Base-by-base conservation (phyloP, 2,888 invertebrate genomes). In the Pristionchus japonicus region DNA sequence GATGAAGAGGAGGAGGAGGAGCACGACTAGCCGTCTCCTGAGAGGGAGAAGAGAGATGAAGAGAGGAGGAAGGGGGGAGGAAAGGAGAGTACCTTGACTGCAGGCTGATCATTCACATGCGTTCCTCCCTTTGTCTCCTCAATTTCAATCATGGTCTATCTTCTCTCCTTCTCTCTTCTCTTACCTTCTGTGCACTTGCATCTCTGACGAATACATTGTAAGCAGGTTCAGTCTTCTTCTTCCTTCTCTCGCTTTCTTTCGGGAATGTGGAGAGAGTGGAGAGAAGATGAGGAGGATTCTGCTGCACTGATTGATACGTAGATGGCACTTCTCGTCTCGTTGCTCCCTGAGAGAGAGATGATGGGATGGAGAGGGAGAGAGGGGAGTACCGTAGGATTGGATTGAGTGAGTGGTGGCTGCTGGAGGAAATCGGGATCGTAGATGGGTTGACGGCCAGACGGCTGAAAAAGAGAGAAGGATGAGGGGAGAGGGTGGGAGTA, bases 131-230 rank as follows among this genome's bases (percentile, higher is more conserved):
- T 37, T 40, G 6, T 37, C 43, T 74, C 74, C 74, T 74, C 23
- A 74, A 40, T 52, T 52, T 23, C 67, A 31, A 1, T 17, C 1
- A 31, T 67, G 15, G 2, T 17, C 67, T 34, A 15, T 27, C 34
- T 34, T 34, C 31, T 67, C 67, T n/a, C 67, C 67, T 67, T 27
- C 67, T 6, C 67, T 67, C 67, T 37, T 2, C 4, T 6, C n/a
- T n/a, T 40, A 74, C 74, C 74, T 74, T 74, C 23, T 74, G 74
- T 20, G 74, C 74, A 40, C 20, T 43, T 6, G n/a, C 43, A 74
- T 74, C 74, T 74, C 74, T 74, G 9, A 74, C 40, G 74, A 74
- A 74, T 43, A 74, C 40, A 37, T 74, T 43, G 74, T 74, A 74
- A n/a, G 40, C n/a, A 1, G 74, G 20, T 40, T 74, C 74, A 15